Base-by-base conservation (phyloP, 2,113 vertebrate species). In the Gallinago undulata region DNA sequence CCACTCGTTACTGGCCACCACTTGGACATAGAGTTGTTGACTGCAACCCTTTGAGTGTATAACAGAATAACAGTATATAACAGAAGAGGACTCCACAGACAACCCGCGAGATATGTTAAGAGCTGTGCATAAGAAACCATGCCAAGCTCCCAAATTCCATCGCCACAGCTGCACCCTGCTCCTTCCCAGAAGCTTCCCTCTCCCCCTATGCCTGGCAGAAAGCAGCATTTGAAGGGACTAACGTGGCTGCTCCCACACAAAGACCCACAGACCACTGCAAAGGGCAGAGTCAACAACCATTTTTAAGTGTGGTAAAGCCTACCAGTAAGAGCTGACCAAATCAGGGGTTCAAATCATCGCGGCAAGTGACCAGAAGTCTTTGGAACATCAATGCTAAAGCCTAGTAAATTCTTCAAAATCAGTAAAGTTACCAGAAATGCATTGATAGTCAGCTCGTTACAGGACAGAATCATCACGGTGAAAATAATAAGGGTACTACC, bases 41-140 rank as follows among this genome's bases (percentile, higher is more conserved):
- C 39, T 39, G 39, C 39, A 39, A 39, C 39, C 39, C 12, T 39
- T 39, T 39, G 39, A 39, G 12, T 39, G 39, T 39, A 39, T 11
- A 39, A 39, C 39, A 39, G 39, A 39, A 39, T 39, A 39, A 39
- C 39, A 39, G 45, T 22, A 73, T 22, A 21, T 7, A 92, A 82
- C 24, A 88, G 80, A 33, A 92, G 39, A 73, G 57, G 51, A 50
- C 39, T 30, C 1, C 0, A 56, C 35, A 50, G 45, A 21, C 51
- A 41, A 43, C 50, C 53, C 0, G 0, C 51, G 51, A 75, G n/a
- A 47, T 35, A 21, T 33, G 25, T 24, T 8, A 3, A 37, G 24
- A 16, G 9, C 53, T 6, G 10, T 16, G 17, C 53, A 4, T 43
- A 47, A 27, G 53, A 75, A 91, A 62, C n/a, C 18, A 12, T 53